Evolutionary conservation across 1,140 invertebrate species (phyloP).

Genomic region (Dolichoris vasculosae): DNA sequence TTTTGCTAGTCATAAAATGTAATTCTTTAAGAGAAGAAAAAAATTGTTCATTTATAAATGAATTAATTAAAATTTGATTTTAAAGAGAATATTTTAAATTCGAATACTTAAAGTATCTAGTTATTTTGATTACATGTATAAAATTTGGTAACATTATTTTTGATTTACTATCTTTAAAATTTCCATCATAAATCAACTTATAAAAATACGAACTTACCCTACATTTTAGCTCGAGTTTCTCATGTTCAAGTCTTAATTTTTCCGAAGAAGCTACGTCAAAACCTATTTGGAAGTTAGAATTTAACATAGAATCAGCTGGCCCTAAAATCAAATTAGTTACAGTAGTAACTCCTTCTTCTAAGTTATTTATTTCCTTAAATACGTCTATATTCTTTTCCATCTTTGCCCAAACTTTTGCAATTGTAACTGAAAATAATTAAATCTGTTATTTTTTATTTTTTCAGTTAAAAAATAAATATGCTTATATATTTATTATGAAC

Average conservation of each 20-base stretch:
- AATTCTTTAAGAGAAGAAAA: too few species aligned
- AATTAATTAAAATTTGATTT: too few species aligned
- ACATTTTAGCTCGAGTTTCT: slow-evolving; percentile 85
- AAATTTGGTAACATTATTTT: too few species aligned
- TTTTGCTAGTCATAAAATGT: too few species aligned
- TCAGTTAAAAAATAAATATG: too few species aligned
- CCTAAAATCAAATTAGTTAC: slow-evolving; percentile 87
- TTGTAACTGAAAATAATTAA: slow-evolving; percentile 65
- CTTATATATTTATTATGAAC: too few species aligned
- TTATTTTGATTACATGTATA: too few species aligned
- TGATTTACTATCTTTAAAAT: background rate
- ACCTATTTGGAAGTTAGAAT: slow-evolving; percentile 82
- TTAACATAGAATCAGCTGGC: slow-evolving; percentile 82
- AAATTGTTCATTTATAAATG: too few species aligned
- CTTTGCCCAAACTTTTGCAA: slow-evolving; percentile 78
- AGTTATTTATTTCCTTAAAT: slow-evolving; percentile 77
- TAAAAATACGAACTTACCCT: slow-evolving; percentile 73
- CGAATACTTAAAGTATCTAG: too few species aligned
- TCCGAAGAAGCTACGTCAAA: slow-evolving; percentile 83
- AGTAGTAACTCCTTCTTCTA: slow-evolving; percentile 79
- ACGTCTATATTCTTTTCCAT: slow-evolving; percentile 78
- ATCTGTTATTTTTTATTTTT: background rate
- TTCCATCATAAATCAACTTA: slow-evolving; percentile 30
- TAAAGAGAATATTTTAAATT: too few species aligned
- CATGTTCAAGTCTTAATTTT: slow-evolving; percentile 81